Conservation (phyloP, 2,113 vertebrate species). For the Otolemur garnettii region DNA sequence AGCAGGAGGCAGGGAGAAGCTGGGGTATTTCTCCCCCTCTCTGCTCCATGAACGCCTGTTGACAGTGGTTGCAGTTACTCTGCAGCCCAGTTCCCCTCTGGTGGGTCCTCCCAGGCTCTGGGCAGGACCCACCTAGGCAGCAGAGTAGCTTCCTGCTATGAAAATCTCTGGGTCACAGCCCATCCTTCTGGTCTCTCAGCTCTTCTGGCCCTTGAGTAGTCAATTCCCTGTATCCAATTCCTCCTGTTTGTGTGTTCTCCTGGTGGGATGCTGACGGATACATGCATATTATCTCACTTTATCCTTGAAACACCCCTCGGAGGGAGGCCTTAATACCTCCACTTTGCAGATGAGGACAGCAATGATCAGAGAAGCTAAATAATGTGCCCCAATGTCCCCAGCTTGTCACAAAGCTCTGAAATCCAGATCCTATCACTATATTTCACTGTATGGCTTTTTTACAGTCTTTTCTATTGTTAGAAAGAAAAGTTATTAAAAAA, state of each 20-base stretch:
- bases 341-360: background rate
- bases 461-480: background rate
- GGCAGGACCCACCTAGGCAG: background rate
- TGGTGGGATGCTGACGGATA: background rate
- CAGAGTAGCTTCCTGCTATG: background rate
- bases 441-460: background rate
- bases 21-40: background rate
- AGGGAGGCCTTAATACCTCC: background rate
- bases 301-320: background rate
- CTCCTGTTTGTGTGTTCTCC: background rate
- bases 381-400: background rate
- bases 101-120: too few species aligned
- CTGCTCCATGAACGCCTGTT: background rate
- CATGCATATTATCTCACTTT: background rate
- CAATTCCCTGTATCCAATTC: background rate
- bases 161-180: background rate
- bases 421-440: too few species aligned
- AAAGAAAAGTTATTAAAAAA: background rate
- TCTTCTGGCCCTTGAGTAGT: background rate
- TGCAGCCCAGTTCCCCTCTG: too few species aligned
- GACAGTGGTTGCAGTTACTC: background rate
- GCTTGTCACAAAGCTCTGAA: background rate
- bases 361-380: background rate
- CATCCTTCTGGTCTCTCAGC: background rate
- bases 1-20: background rate